Conservation (phyloP, 2,888 invertebrate species). For the Cylloceria caligata region DNA sequence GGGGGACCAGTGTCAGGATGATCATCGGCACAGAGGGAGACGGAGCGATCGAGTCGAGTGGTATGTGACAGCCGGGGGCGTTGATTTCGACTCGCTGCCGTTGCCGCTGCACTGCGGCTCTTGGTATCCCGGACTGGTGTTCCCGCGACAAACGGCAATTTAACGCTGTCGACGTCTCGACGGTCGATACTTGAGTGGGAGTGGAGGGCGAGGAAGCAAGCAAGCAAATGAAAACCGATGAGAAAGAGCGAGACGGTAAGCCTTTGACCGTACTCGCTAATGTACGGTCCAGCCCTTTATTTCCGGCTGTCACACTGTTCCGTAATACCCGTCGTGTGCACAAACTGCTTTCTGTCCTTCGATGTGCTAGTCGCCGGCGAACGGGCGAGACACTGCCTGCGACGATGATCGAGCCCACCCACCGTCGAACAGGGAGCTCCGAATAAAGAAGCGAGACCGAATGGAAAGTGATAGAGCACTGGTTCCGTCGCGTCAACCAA, state of each 20-base stretch:
- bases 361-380: conserved; percentile 24
- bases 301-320: conserved; percentile 79
- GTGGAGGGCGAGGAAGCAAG: conserved; percentile 58
- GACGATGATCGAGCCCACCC: conserved; percentile 62
- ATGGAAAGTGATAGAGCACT: conserved; percentile 37
- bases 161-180: conserved; percentile 74
- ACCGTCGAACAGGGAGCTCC: conserved; percentile 23
- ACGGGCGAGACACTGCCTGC: conserved; percentile 17
- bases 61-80: conserved; percentile 51
- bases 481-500: conserved; percentile 52
- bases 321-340: conserved; percentile 70
- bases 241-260: conserved; percentile 53
- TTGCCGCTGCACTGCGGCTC: not conserved
- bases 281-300: conserved; percentile 79
- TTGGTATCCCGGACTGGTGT: conserved; percentile 47
- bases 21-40: conserved; percentile 51
- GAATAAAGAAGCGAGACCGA: conserved; percentile 38
- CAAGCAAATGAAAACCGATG: conserved; percentile 46
- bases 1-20: conserved; percentile 42
- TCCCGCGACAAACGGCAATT: conserved; percentile 80
- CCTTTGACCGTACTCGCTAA: conserved; percentile 77
- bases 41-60: conserved; percentile 33
- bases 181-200: conserved; percentile 65
- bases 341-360: conserved; percentile 25
- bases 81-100: conserved; percentile 37